Percentiles rank a stretch among this genome's conserved stretches.
phyloP scores from a whole-genome alignment of 2,888 invertebrate species.

The Epiblema foenella region DNA sequence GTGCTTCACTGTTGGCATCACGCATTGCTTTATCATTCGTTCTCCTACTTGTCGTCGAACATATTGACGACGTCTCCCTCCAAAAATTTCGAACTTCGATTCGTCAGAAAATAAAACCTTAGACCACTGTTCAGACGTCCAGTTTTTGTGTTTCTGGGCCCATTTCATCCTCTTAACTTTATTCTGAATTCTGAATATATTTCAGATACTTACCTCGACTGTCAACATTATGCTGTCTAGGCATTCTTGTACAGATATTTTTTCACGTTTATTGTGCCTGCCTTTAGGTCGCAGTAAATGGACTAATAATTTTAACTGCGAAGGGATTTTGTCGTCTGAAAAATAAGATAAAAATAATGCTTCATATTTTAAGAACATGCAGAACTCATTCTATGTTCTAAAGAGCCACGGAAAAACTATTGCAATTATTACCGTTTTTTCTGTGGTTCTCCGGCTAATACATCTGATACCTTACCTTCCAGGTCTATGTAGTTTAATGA shows the following conservation, averaged over 20 bases:
- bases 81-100: neutral
- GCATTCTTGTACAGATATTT: neutral
- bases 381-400: too few relatives aligned
- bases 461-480: neutral
- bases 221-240: neutral
- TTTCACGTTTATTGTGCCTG: neutral
- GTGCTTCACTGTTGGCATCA: too few relatives aligned
- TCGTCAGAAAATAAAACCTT: slow-evolving; percentile 11
- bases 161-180: neutral
- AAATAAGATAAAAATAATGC: neutral
- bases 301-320: neutral
- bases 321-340: neutral
- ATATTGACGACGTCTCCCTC: slow-evolving; percentile 14
- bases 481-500: neutral
- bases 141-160: slow-evolving; percentile 1
- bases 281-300: neutral
- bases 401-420: too few relatives aligned
- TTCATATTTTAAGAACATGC: too few relatives aligned
- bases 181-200: too few relatives aligned
- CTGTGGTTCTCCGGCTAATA: too few relatives aligned
- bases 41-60: neutral
- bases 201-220: neutral
- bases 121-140: neutral
- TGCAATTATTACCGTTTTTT: too few relatives aligned
- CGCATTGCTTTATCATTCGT: too few relatives aligned